Base-by-base conservation (phyloP, 2,797 vertebrate genomes). In the Oreonectes daqikongensis region DNA sequence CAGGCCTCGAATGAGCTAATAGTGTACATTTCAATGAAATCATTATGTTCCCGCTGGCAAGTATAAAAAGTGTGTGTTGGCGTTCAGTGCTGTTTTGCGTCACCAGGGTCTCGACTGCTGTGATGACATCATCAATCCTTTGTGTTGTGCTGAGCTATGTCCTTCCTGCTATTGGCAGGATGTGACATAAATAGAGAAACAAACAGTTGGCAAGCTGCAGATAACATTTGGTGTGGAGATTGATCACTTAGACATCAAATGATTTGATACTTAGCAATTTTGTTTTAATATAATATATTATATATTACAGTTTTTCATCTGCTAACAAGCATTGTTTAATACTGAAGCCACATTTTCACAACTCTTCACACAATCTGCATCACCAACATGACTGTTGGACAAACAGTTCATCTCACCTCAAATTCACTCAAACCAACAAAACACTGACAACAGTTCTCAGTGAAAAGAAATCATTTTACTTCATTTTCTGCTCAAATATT, bases 101-200 rank as follows among this genome's bases (percentile, higher is more conserved):
- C 75, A 78, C 28, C 40, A n/a, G 32, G 55, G 28, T 77, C 68
- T 50, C 44, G 75, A 67, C 79, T 61, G 75, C 70, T 74, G 71
- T 81, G 80, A 78, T 78, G 76, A 75, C 63, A 35, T 79, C 72
- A 80, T 71, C 40, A 70, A 28, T 48, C 30, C 72, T 82, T 81
- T 81, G 76, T 79, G 69, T 63, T 64, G 10, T 40, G 59, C 72
- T 35, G 32, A 59, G 60, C 67, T 60, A 35, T 60, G 75, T 79
- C 80, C 80, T 79, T 81, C 80, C 75, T 78, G 61, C 61, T 60
- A 73, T 40, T 32, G 22, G 38, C 67, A 75, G 77, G 76, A 79
- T 66, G 80, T 22, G 52, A 38, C 70, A 70, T 42, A n/a, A 74
- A 59, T 48, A 69, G 46, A 61, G 6, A 44, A 59, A 69, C 65